These are phyloP conservation scores for Ferrisia virgata DNA, from an alignment of 2,888 invertebrate species.

Conservation along the genomic window DNA sequence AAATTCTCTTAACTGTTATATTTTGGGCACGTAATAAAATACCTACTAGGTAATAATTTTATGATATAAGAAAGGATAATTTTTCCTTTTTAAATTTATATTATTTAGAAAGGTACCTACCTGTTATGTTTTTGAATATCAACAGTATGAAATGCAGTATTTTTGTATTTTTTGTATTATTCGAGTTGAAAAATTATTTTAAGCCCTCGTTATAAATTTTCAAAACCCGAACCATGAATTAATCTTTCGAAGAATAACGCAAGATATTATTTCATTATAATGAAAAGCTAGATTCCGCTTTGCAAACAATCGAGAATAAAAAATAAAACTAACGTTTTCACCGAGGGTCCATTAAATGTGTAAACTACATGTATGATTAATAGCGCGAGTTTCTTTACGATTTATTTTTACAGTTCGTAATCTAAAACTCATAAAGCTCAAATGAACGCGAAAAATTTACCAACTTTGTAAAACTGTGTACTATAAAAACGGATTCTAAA, in stretches of 20 bases:
- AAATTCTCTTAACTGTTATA: too few relatives aligned
- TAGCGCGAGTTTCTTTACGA: slow-evolving; percentile 18
- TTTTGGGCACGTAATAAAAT: too few relatives aligned
- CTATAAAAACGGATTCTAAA: slow-evolving; percentile 9
- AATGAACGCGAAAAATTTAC: not conserved
- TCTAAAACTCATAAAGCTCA: not conserved
- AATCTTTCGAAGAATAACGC: slow-evolving; percentile 5
- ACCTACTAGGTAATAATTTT: too few relatives aligned
- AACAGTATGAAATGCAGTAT: not conserved
- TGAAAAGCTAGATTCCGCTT: slow-evolving; percentile 15
- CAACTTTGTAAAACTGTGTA: not conserved
- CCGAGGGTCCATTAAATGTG: slow-evolving; percentile 4
- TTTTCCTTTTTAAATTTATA: not conserved
- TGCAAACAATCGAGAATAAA: not conserved
- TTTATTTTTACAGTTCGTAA: not conserved
- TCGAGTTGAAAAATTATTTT: not conserved
- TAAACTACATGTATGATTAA: slow-evolving; percentile 8
- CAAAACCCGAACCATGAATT: not conserved
- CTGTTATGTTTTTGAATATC: not conserved
- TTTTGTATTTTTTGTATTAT: not conserved
- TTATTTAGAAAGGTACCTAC: not conserved
- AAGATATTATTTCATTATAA: slow-evolving; percentile 9
- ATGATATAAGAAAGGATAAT: too few relatives aligned
- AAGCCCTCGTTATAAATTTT: not conserved
- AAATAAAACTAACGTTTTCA: slow-evolving; percentile 19